Evolutionary conservation across 1,140 invertebrate genomes (phyloP), one percentile per base, ranked within the genome.

Genomic region (Listronotus bonariensis): DNA sequence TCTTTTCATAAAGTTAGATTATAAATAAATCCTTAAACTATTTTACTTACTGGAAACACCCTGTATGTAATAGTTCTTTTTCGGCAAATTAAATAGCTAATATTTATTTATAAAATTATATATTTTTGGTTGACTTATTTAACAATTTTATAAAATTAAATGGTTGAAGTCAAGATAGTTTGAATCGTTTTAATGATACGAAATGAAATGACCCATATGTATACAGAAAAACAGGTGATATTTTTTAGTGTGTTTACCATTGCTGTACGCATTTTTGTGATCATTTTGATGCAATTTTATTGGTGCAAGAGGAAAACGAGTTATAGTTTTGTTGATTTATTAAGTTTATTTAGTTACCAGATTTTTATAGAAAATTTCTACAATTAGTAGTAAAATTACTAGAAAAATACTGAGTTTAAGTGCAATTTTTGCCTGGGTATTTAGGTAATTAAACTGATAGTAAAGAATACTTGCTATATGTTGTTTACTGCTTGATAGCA

Each of bases 241-340:
- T 40, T 40, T 31, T 18, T 56, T 40, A 14, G 9, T 56, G 11
- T 46, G 55, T 46, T 31, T 57, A 57, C 15, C 40, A 42, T 57
- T 10, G 40, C 38, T 40, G 31, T 43, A 20, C n/a, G n/a, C 42
- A 18, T 17, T 45, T 18, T 17, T 18, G 42, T 18, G 42, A 18
- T 45, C n/a, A 17, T 17, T 17, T 45, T 45, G n/a, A 49, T 49
- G 46, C 46, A 49, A 49, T 49, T 49, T n/a, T 49, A 45, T 49
- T 49, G 46, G 46, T 49, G 46, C 46, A 18, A n/a, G 20, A 11
- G 14, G 8, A 49, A 49, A 18, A n/a, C 15, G 20, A 49, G 6
- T 20, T n/a, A 18, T 49, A 20, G 20, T 49, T 20, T 49, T 49
- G 46, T 49, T 49, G 7, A 45, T 45, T 36, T 36, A 36, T 9